These are phyloP conservation scores for Alosa sapidissima DNA, from an alignment of 2,797 vertebrate species.

Conservation along the genomic window DNA sequence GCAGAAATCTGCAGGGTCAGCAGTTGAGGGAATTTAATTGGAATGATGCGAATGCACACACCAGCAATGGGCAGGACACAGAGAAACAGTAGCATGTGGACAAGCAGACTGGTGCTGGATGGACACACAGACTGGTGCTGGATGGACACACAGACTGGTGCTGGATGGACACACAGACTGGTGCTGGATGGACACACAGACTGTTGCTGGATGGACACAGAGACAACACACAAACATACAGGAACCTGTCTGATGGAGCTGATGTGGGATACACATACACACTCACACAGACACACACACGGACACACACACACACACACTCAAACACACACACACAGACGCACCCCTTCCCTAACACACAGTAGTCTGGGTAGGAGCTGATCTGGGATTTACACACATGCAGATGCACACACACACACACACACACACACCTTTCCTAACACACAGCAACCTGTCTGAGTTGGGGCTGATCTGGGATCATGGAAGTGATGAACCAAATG, in stretches of 20 bases:
- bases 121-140: background rate
- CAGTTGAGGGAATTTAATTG: background rate
- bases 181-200: background rate
- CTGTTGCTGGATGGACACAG: background rate
- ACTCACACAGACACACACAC: too few relatives aligned
- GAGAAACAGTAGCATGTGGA: too few relatives aligned
- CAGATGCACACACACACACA: constrained; percentile 2
- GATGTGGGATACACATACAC: too few relatives aligned
- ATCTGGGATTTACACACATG: background rate
- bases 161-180: background rate
- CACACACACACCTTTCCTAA: background rate
- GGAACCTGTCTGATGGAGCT: too few relatives aligned
- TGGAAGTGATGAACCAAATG: too few relatives aligned
- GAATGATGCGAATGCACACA: background rate
- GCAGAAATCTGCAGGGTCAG: background rate
- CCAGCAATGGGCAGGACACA: too few relatives aligned
- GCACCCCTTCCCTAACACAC: too few relatives aligned
- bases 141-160: background rate
- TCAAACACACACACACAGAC: background rate
- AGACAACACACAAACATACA: background rate
- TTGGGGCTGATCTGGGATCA: too few relatives aligned
- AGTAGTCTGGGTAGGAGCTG: too few relatives aligned
- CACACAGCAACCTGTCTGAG: background rate
- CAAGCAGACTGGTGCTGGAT: too few relatives aligned
- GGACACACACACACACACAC: too few relatives aligned